Base-by-base conservation (phyloP, 2,113 vertebrate genomes). In the Heterotis niloticus region DNA sequence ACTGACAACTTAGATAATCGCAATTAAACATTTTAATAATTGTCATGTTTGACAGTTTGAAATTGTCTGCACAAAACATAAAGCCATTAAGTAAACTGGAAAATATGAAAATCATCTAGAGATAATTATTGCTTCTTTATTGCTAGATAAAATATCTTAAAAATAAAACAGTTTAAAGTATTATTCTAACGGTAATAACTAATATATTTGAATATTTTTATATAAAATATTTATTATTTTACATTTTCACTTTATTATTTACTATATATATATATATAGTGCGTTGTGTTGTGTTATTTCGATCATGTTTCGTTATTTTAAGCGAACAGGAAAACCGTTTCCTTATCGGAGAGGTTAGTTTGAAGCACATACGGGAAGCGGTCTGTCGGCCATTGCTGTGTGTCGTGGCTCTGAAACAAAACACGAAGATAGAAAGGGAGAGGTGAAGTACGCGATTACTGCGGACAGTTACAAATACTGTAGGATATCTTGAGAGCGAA, bases 331-430 rank as follows among this genome's bases (percentile, higher is more conserved):
- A 56, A 1, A 24, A 28, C 34, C 34, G 84, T 83, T 84, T 73
- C 29, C 75, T 78, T 17, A 1, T 10, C 91, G 92, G 90, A 89
- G 60, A 18, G 74, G 26, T 90, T 84, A 83, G 1, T 23, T 80
- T 86, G 90, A 83, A 82, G 89, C 91, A 89, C 81, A 84, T 83
- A 87, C 83, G 82, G 92, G 92, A 93, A 92, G 91, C 85, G 87
- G 88, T 84, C 77, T 78, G 85, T 86, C 90, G 89, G 91, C 92
- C 92, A 92, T 93, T 93, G 90, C 90, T 89, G 92, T 81, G 80
- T 88, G 91, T 93, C 92, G 92, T 93, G 92, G 91, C 92, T 93
- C 86, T 87, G 82, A 86, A 91, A 89, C 88, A 89, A 90, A 90
- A 91, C 86, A 89, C 85, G 81, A 86, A 86, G 81, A 64, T 56